Conservation (phyloP, 2,888 invertebrate species). For the Melieria crassipennis region DNA sequence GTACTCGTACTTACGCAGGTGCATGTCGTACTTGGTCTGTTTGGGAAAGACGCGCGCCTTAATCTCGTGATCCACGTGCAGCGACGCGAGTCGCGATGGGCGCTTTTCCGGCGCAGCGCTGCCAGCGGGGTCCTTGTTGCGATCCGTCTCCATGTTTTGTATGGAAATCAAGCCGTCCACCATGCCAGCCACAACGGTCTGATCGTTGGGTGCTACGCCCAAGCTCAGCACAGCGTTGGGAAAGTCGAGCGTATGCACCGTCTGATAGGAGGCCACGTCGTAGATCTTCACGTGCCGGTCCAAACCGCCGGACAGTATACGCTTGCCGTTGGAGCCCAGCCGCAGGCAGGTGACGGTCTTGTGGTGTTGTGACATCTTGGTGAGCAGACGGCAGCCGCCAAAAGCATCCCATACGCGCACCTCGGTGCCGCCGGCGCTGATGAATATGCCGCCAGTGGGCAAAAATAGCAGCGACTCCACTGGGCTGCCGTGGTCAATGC, state of each 20-base stretch:
- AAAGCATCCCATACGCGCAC: conserved; percentile 94
- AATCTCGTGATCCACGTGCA: conserved; percentile 69
- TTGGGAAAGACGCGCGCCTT: conserved; percentile 57
- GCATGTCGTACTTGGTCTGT: conserved; percentile 71
- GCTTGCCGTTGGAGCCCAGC: conserved; percentile 82
- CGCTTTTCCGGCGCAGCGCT: conserved; percentile 48
- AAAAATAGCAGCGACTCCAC: conserved; percentile 89
- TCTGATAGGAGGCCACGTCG: conserved; percentile 85
- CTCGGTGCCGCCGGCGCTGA: conserved; percentile 91
- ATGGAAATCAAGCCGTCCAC: conserved; percentile 92
- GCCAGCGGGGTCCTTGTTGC: conserved; percentile 60
- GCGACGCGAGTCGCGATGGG: conserved; percentile 45
- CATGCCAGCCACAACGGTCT: conserved; percentile 90
- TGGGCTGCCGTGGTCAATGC: conserved; percentile 87
- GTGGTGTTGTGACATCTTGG: conserved; percentile 90
- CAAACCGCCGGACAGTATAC: conserved; percentile 88
- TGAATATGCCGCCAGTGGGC: conserved; percentile 88
- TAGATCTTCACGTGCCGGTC: conserved; percentile 95
- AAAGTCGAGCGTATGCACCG: conserved; percentile 88
- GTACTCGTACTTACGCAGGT: conserved; percentile 83
- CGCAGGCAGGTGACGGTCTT: conserved; percentile 92
- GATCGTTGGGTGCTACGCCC: conserved; percentile 79
- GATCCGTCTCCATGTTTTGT: conserved; percentile 75
- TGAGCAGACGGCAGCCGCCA: conserved; percentile 79
- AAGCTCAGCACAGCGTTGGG: conserved; percentile 91